Evolutionary conservation across 2,888 invertebrate species (phyloP).

Genomic region (Ganaspis brasiliensis): DNA sequence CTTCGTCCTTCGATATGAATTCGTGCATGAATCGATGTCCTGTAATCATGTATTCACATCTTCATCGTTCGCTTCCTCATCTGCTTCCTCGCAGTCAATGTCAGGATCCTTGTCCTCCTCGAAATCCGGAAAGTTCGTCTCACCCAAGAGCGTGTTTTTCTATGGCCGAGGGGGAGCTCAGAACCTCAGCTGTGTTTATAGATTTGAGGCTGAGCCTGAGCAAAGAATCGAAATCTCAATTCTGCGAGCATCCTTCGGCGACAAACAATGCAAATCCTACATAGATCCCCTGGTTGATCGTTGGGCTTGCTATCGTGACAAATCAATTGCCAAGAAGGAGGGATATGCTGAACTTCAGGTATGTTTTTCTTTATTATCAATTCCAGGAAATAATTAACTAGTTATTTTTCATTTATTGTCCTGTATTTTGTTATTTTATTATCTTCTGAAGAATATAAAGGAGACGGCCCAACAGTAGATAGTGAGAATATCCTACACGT

Average conservation of each 20-base stretch:
- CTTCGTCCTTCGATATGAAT: conserved; percentile 91
- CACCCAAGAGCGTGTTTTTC: conserved; percentile 90
- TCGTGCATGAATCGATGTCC: conserved; percentile 84
- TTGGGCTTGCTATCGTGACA: conserved; percentile 84
- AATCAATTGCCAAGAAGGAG: conserved; percentile 42
- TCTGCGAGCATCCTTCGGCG: conserved; percentile 86
- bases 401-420: not conserved
- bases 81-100: conserved; percentile 49
- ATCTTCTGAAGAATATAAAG: too few relatives aligned
- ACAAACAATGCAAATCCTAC: conserved; percentile 85
- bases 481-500: too few relatives aligned
- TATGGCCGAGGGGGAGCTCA: conserved; percentile 91
- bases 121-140: conserved; percentile 85
- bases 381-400: not conserved
- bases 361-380: not conserved
- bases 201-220: conserved; percentile 87
- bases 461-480: too few relatives aligned
- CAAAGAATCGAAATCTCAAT: conserved; percentile 88
- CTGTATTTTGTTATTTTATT: not conserved
- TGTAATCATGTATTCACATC: conserved; percentile 77
- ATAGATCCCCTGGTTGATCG: conserved; percentile 85
- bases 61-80: conserved; percentile 60
- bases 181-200: conserved; percentile 88
- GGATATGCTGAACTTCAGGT: conserved; percentile 33
- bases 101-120: conserved; percentile 55